Percentiles rank a stretch among this genome's conserved stretches.
Evolutionary conservation across 1,140 invertebrate genomes (phyloP).

Genomic region (Heliconius hewitsoni): DNA sequence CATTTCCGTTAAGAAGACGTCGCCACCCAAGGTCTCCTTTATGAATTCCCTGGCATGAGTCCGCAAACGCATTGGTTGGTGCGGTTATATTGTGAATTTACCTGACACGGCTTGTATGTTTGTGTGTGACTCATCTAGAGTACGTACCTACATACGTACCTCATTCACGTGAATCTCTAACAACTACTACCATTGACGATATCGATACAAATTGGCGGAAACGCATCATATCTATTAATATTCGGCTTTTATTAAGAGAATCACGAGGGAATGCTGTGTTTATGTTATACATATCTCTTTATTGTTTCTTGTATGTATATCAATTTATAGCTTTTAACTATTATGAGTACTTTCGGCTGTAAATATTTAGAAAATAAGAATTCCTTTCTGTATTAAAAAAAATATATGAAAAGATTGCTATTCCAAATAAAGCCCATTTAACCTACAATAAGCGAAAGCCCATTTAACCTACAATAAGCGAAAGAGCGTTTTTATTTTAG

Average conservation of each 20-base stretch:
- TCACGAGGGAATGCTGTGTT: neutral
- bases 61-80: slow-evolving; percentile 50
- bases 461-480: no score
- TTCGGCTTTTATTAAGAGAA: neutral
- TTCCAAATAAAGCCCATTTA: no score
- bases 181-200: slow-evolving; percentile 10
- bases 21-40: slow-evolving; percentile 59
- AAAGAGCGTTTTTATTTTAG: no score
- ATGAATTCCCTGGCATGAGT: slow-evolving; percentile 72
- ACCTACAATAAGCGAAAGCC: no score
- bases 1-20: slow-evolving; percentile 63
- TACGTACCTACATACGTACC: slow-evolving; percentile 15
- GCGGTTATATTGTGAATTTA: slow-evolving; percentile 60
- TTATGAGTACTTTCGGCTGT: neutral
- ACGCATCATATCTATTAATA: slow-evolving; percentile 12
- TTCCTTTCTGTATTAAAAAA: neutral
- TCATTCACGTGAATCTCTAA: slow-evolving; percentile 32
- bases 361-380: slow-evolving; percentile 1
- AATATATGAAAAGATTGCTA: no score
- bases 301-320: neutral
- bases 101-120: slow-evolving; percentile 50
- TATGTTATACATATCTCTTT: slow-evolving; percentile 6
- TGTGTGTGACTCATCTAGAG: slow-evolving; percentile 44
- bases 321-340: neutral
- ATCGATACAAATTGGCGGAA: slow-evolving; percentile 8